Conservation (phyloP, 2,113 vertebrate species). For the Polyodon spathula region DNA sequence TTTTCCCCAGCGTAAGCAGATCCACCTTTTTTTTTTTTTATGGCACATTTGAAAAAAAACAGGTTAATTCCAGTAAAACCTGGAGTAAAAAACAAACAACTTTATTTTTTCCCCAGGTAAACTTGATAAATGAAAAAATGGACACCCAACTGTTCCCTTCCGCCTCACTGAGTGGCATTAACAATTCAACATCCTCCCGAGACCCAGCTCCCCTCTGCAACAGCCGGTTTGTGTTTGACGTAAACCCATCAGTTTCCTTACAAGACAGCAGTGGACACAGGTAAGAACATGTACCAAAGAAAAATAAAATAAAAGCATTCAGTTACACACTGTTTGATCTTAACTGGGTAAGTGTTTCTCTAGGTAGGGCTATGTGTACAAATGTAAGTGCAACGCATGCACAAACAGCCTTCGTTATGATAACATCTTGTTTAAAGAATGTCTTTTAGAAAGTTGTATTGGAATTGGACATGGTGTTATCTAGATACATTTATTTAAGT, state of each 20-base stretch:
- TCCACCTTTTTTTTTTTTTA: too few relatives aligned
- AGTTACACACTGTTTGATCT: too few relatives aligned
- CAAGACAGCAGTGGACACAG: background rate
- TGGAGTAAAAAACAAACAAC: background rate
- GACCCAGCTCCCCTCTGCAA: slow-evolving; percentile 8
- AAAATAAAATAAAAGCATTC: background rate
- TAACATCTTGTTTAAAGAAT: too few relatives aligned
- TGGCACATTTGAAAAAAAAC: too few relatives aligned
- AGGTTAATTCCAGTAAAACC: background rate
- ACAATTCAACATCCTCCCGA: background rate
- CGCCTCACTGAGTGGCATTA: background rate
- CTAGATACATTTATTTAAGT: too few relatives aligned
- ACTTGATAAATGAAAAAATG: slow-evolving; percentile 14
- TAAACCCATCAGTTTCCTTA: background rate
- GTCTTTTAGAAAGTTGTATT: too few relatives aligned
- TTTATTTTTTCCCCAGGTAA: background rate
- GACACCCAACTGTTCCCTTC: slow-evolving; percentile 13
- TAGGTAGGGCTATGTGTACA: too few relatives aligned
- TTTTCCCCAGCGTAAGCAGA: too few relatives aligned
- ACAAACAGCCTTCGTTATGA: too few relatives aligned
- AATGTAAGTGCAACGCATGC: too few relatives aligned
- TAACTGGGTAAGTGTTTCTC: too few relatives aligned
- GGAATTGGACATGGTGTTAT: too few relatives aligned
- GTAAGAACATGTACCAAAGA: slow-evolving; percentile 3
- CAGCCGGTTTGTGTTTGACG: slow-evolving; percentile 14